phyloP scores from a whole-genome alignment of 2,113 vertebrate genomes.

The Mesitornis unicolor region DNA sequence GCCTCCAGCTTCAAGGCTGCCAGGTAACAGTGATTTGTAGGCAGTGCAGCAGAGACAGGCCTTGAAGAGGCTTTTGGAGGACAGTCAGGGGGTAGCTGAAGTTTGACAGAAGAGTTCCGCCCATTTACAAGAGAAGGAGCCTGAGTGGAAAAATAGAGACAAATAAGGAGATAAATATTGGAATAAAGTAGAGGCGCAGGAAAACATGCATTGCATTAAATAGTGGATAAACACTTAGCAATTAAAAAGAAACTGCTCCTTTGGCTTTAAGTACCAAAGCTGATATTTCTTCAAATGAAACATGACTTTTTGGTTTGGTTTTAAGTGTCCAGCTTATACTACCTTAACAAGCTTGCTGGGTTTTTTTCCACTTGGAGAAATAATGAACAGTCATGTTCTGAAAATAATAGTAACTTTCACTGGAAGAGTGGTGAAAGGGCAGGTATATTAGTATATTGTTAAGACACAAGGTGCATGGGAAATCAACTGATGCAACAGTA shows the following conservation, averaged over 20 bases:
- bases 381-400: neutral
- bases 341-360: neutral
- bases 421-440: neutral
- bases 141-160: neutral
- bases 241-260: neutral
- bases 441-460: neutral
- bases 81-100: neutral
- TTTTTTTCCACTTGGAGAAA: neutral
- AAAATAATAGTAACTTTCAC: neutral
- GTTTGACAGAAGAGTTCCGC: neutral
- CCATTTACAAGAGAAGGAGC: neutral
- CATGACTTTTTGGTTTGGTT: neutral
- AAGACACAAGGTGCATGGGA: neutral
- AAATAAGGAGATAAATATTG: neutral
- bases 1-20: neutral
- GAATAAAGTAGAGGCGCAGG: neutral
- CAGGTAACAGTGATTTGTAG: slow-evolving; percentile 32
- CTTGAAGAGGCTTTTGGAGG: neutral
- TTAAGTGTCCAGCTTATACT: neutral
- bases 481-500: neutral
- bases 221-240: neutral
- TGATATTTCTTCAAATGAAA: neutral
- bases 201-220: neutral
- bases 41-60: neutral
- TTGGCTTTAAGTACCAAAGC: neutral